Percentiles rank a stretch among this genome's conserved stretches.
These are phyloP conservation scores for Euthynnus affinis DNA, from an alignment of 2,797 vertebrate genomes.

Conservation along the genomic window DNA sequence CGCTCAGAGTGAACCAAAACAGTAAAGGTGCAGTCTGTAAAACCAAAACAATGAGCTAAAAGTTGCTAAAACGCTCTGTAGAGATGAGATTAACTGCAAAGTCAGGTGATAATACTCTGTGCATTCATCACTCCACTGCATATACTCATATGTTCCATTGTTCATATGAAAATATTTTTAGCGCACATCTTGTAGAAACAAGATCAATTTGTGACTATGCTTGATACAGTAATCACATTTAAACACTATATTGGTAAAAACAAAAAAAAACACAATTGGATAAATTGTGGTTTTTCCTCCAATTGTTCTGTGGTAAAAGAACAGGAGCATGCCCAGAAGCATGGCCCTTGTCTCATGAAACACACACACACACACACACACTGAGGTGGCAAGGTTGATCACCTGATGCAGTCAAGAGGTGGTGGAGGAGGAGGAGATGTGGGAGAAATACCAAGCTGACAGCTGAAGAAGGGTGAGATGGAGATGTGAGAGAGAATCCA, in stretches of 20 bases:
- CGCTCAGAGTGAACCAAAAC: not conserved
- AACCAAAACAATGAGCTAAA: not conserved
- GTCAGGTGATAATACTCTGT: too few species aligned
- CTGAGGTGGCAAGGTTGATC: not conserved
- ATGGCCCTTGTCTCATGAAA: constrained; percentile 15
- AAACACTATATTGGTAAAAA: not conserved
- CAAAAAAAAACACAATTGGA: too few species aligned
- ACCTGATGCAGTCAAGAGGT: constrained; percentile 22
- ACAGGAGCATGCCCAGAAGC: not conserved
- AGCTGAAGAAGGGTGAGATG: constrained; percentile 14
- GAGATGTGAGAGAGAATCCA: constrained; percentile 24
- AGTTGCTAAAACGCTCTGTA: not conserved
- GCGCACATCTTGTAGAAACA: not conserved
- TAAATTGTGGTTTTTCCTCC: too few species aligned
- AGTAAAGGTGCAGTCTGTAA: too few species aligned
- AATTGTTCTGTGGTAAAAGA: not conserved
- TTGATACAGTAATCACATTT: not conserved
- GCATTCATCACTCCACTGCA: too few species aligned
- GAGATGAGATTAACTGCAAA: too few species aligned
- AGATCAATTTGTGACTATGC: not conserved
- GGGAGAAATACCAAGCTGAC: constrained; percentile 37
- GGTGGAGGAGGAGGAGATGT: constrained; percentile 16
- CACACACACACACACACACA: not conserved
- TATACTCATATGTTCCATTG: too few species aligned
- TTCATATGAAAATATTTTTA: too few species aligned